Evolutionary conservation across 2,888 invertebrate genomes (phyloP).

Genomic region (Clusia tigrina): DNA sequence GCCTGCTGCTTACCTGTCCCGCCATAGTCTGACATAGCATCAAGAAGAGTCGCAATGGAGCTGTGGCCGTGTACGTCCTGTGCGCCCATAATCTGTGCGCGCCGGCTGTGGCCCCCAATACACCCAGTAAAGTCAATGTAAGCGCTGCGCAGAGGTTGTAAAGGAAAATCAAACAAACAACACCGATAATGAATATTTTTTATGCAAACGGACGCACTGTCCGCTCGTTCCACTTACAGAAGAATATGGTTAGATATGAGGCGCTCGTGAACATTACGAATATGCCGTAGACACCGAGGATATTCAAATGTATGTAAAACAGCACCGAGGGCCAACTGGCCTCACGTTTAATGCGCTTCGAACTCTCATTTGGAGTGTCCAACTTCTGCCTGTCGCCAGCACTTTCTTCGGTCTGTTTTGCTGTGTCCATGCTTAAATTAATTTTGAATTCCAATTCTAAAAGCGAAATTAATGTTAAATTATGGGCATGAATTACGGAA

Average conservation of each 20-base stretch:
- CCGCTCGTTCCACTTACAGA: conserved; percentile 68
- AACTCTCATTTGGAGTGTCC: conserved; percentile 27
- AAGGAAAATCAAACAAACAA: conserved; percentile 42
- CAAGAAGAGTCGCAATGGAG: conserved; percentile 76
- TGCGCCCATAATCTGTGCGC: conserved; percentile 96
- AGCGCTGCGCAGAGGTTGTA: conserved; percentile 82
- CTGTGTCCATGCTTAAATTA: conserved; percentile 9
- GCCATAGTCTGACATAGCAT: conserved; percentile 84
- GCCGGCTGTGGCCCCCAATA: conserved; percentile 87
- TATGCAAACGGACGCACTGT: conserved; percentile 11
- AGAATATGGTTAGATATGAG: conserved; percentile 70
- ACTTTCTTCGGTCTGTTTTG: neutral
- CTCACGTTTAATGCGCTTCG: conserved; percentile 67
- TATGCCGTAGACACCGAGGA: conserved; percentile 73
- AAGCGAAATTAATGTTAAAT: too few species aligned
- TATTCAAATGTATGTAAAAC: conserved; percentile 77
- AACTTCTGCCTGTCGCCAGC: neutral
- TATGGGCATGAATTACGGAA: too few species aligned
- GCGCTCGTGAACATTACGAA: conserved; percentile 70
- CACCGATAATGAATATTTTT: conserved; percentile 9
- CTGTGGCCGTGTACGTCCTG: conserved; percentile 78
- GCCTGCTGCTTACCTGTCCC: conserved; percentile 90
- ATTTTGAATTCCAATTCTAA: neutral
- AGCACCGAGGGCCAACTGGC: conserved; percentile 78
- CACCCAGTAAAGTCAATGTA: conserved; percentile 70